Conservation (phyloP, 1,140 invertebrate genomes). For the Uloborus diversus region DNA sequence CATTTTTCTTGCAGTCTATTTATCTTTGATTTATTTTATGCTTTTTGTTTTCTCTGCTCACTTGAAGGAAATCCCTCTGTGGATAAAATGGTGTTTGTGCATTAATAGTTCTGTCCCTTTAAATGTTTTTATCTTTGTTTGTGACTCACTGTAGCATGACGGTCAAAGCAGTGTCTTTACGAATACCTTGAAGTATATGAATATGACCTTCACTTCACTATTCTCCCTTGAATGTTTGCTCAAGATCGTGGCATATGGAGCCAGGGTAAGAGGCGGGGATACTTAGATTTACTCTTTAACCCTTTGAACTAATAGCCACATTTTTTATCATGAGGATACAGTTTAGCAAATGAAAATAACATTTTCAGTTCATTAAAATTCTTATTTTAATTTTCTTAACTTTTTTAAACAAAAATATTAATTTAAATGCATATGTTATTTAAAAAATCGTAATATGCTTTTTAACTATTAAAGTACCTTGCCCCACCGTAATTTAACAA, state of each 20-base stretch:
- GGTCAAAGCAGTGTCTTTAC: slow-evolving; percentile 33
- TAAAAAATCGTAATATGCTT: not conserved
- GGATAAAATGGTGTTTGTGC: slow-evolving; percentile 26
- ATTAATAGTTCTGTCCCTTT: slow-evolving; percentile 5
- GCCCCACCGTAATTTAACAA: too few species aligned
- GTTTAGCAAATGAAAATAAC: not conserved
- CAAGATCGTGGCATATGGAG: slow-evolving; percentile 97
- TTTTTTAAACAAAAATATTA: too few species aligned
- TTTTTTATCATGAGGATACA: not conserved
- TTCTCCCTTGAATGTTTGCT: slow-evolving; percentile 98
- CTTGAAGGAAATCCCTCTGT: slow-evolving; percentile 19
- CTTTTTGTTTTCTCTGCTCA: slow-evolving; percentile 9
- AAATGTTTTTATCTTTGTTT: slow-evolving; percentile 52
- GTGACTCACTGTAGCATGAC: slow-evolving; percentile 54
- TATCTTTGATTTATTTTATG: slow-evolving; percentile 26
- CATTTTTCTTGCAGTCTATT: too few species aligned
- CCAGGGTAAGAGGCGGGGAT: slow-evolving; percentile 78
- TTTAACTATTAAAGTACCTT: too few species aligned
- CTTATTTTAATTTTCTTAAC: not conserved
- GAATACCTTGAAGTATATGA: slow-evolving; percentile 65
- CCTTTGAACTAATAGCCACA: slow-evolving; percentile 51
- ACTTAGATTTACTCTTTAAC: slow-evolving; percentile 37
- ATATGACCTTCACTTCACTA: slow-evolving; percentile 97
- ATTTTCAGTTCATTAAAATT: not conserved
- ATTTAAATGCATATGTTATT: not conserved